phyloP scores from a whole-genome alignment of 2,113 vertebrate species.

The Pterocles orientalis region DNA sequence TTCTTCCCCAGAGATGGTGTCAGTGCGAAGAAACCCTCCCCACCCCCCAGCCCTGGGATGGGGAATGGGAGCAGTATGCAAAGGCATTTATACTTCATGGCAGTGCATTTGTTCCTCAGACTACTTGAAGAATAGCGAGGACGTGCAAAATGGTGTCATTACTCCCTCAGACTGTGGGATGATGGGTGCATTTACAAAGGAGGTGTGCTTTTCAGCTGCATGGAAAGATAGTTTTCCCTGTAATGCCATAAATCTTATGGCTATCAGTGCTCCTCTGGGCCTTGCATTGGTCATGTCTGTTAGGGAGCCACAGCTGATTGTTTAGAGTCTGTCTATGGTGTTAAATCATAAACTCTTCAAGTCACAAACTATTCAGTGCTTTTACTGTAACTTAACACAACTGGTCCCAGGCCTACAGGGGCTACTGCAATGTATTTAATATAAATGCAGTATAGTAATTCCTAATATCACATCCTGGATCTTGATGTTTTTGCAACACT shows the following conservation, averaged over 20 bases:
- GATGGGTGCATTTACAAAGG: background rate
- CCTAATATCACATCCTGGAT: background rate
- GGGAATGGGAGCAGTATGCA: background rate
- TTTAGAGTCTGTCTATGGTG: background rate
- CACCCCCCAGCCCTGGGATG: fast-evolving
- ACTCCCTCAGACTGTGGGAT: background rate
- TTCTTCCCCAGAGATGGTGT: background rate
- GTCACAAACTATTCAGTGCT: background rate
- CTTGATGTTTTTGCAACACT: background rate
- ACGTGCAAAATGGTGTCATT: background rate
- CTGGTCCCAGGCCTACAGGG: background rate
- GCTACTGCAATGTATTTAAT: background rate
- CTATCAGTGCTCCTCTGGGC: background rate
- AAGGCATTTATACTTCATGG: background rate
- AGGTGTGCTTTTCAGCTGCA: background rate
- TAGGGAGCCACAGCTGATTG: background rate
- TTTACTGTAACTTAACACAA: background rate
- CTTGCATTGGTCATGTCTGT: background rate
- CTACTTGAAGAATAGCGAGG: background rate
- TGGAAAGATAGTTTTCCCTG: background rate
- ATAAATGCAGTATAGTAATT: background rate
- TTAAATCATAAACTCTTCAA: background rate
- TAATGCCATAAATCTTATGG: background rate
- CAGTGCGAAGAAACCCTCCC: background rate
- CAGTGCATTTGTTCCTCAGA: background rate